Conservation (phyloP, 2,113 vertebrate species). For the Micronycteris hirsuta region DNA sequence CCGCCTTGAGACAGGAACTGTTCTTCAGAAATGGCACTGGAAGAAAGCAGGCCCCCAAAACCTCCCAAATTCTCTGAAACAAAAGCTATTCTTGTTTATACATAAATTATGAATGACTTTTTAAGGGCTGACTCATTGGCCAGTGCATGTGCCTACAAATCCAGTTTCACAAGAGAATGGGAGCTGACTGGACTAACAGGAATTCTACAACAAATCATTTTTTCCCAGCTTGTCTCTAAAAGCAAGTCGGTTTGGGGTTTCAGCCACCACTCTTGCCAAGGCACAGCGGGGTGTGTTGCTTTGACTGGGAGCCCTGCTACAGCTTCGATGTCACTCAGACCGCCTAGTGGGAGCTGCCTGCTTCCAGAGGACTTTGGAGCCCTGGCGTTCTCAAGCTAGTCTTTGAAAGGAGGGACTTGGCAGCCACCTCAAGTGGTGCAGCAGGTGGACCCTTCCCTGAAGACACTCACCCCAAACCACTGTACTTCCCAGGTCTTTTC, state of each 20-base stretch:
- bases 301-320: not conserved
- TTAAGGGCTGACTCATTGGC: slow-evolving; percentile 67
- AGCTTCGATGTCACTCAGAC: not conserved
- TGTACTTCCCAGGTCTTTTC: not conserved
- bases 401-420: not conserved
- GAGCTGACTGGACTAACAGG: slow-evolving; percentile 59
- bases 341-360: not conserved
- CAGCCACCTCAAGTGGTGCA: not conserved
- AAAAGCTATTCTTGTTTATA: slow-evolving; percentile 65
- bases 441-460: not conserved
- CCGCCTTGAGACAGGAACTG: slow-evolving; percentile 67
- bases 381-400: not conserved
- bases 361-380: not conserved
- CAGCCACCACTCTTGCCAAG: not conserved
- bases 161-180: slow-evolving; percentile 58
- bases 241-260: slow-evolving; percentile 15
- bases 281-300: not conserved
- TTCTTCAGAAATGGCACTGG: slow-evolving; percentile 31
- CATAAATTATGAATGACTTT: slow-evolving; percentile 59
- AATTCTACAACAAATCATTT: slow-evolving; percentile 51
- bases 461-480: not conserved
- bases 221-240: slow-evolving; percentile 21
- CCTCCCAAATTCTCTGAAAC: slow-evolving; percentile 23
- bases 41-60: slow-evolving; percentile 50
- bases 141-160: slow-evolving; percentile 66